These are phyloP conservation scores for Hyperoplus immaculatus DNA, from an alignment of 2,797 vertebrate species.

Conservation along the genomic window DNA sequence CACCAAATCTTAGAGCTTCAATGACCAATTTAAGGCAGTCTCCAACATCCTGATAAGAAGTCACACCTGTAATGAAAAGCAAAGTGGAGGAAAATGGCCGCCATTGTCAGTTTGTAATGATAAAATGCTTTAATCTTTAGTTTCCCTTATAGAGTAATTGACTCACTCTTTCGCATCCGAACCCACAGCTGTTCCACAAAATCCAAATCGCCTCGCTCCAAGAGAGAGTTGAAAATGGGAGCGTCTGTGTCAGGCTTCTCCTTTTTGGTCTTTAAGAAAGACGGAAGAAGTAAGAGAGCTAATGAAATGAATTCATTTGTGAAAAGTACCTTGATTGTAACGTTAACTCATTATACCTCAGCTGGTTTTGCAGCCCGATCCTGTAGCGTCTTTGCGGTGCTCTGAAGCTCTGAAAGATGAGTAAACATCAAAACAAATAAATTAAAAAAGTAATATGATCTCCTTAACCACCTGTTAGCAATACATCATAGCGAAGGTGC, in stretches of 20 bases:
- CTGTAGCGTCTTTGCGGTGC: conserved; percentile 82
- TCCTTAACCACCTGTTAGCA: not conserved
- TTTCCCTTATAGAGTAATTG: not conserved
- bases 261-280: conserved; percentile 73
- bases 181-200: conserved; percentile 96
- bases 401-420: conserved; percentile 88
- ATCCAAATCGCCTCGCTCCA: conserved; percentile 92
- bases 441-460: not conserved
- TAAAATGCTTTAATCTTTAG: not conserved
- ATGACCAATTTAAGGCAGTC: conserved; percentile 90
- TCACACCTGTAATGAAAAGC: conserved; percentile 85
- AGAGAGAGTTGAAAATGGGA: conserved; percentile 85
- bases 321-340: not conserved
- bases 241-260: conserved; percentile 81
- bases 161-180: conserved; percentile 92
- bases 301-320: not conserved
- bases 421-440: not conserved
- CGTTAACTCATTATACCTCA: conserved; percentile 79
- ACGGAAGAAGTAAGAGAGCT: not conserved
- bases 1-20: conserved; percentile 86
- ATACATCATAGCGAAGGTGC: not conserved
- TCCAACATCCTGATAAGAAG: conserved; percentile 91
- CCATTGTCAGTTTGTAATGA: not conserved
- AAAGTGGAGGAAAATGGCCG: conserved; percentile 12
- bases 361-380: conserved; percentile 70